Percentiles rank a stretch among this genome's conserved stretches.
These are phyloP conservation scores for Andrena bicolor DNA, from an alignment of 2,888 invertebrate genomes.

Conservation along the genomic window DNA sequence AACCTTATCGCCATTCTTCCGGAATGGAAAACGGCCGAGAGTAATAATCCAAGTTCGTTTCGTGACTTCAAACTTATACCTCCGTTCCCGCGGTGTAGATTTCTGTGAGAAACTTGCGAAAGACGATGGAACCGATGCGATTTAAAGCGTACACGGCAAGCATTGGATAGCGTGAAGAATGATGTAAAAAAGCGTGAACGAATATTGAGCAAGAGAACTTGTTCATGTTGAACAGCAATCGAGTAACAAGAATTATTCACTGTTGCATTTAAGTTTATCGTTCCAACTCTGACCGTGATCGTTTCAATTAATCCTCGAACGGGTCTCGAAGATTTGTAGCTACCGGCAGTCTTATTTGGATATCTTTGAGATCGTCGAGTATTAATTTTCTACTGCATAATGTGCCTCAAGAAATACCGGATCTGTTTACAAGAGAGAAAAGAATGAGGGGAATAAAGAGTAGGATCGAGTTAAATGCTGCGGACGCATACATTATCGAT, in stretches of 20 bases:
- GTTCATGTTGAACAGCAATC: conserved; percentile 17
- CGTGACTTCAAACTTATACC: conserved; percentile 10
- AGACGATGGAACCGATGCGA: conserved; percentile 13
- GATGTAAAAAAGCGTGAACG: conserved; percentile 37
- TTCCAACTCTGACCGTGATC: conserved; percentile 45
- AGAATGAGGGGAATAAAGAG: conserved; percentile 7
- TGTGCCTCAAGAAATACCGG: conserved; percentile 47
- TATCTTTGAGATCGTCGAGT: conserved; percentile 26
- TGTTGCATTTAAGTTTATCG: conserved; percentile 28
- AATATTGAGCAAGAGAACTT: conserved; percentile 25
- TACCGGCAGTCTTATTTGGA: neutral
- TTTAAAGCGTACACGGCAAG: conserved; percentile 19
- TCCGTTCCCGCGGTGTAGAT: conserved; percentile 32
- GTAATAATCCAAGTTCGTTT: conserved; percentile 13
- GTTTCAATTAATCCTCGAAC: conserved; percentile 13
- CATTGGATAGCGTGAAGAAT: conserved; percentile 35
- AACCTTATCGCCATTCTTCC: neutral
- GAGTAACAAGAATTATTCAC: conserved; percentile 36
- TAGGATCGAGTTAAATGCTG: conserved; percentile 28
- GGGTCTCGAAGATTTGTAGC: conserved; percentile 19
- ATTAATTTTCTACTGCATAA: conserved; percentile 46
- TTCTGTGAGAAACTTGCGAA: conserved; percentile 18
- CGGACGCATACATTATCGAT: conserved; percentile 29
- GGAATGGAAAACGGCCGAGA: neutral
- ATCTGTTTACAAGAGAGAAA: conserved; percentile 18